Evolutionary conservation across 2,113 vertebrate species (phyloP), one percentile per base, ranked within the genome.

Genomic region (Pituophis catenifer): DNA sequence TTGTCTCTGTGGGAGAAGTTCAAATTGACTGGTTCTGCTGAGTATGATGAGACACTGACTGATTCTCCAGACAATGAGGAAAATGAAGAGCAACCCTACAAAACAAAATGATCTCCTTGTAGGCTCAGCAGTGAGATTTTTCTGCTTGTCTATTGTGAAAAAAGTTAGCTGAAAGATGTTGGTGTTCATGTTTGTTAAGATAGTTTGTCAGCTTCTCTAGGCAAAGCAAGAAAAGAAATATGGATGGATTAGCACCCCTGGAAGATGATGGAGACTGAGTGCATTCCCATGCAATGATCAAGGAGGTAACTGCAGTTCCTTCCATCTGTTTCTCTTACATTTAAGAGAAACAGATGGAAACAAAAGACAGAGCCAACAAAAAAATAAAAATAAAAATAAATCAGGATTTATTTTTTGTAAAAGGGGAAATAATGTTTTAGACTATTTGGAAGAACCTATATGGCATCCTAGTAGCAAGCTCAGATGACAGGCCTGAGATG

Each of bases 261-360:
- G 50, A 94, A 95, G 95, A 93, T 87, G 89, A 17, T 57, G 90
- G 33, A 93, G 21, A 91, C 85, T 94, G 65, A 91, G 94, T 81
- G 15, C 33, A 33, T 94, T 91, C 2, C 3, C 33, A n/a, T 81
- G n/a, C 23, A 24, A 86, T 23, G 5, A 89, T 58, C 53, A 94
- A 65, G 52, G 44, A 10, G 26, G 55, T 65, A 92, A 3, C 33
- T 94, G 92, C 6, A 81, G 12, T 3, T 53, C 65, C 23, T 33
- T 88, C 29, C 24, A 7, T 44, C 81, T 86, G 89, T 92, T 92
- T 75, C 90, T 57, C 88, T 89, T n/a, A 94, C 44, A 12, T 4
- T 0, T 94, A 19, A 3, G 13, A 44, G 38, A 44, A 44, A 44
- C 38, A 44, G 38, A 44, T 44, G 38, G 38, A 44, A 44, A 44